Base-by-base conservation (phyloP, 1,140 invertebrate genomes). In the Sipha flava region DNA sequence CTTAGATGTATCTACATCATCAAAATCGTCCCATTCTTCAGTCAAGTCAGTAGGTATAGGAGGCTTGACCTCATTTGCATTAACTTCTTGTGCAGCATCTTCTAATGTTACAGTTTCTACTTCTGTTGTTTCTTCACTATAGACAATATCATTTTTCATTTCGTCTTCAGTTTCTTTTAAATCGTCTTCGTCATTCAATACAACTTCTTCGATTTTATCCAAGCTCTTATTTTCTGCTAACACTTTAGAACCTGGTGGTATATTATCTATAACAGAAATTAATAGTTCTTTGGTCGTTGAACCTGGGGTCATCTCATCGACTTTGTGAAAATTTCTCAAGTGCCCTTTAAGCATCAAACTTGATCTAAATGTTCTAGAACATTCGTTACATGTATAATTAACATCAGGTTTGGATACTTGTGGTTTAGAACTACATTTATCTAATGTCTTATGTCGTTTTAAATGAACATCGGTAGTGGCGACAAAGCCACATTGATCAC, bases 401-500 rank as follows among this genome's bases (percentile, higher is more conserved):
- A 81, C 82, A 57, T 82, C 83, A 34, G 82, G 80, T 12, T 45
- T 43, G 0, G 37, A 18, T 1, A 23, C 9, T 54, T 54, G 70
- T 37, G 31, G n/a, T 31, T 72, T 47, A 37, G 1, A 5, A 10
- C 49, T 9, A 43, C 73, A 77, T 57, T 57, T 77, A 7, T 57
- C 21, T 12, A 77, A 16, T 6, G 3, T 29, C 18, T 77, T 57
- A 84, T 93, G 92, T 83, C 90, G 89, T 0, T 88, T 86, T n/a
- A 93, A 84, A 16, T 90, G 85, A 21, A 86, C 88, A 83, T 91
- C 89, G 54, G 89, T 91, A 12, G 93, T 84, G 37, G 91, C 93
- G 14, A 93, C 88, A 83, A 92, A 93, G 21, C 88, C 88, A 83
- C 94, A 95, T 29, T 89, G 85, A 73, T 90, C 89, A 84, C 94